Evolutionary conservation across 2,113 vertebrate genomes (phyloP).

Genomic region (Zosterops lateralis): DNA sequence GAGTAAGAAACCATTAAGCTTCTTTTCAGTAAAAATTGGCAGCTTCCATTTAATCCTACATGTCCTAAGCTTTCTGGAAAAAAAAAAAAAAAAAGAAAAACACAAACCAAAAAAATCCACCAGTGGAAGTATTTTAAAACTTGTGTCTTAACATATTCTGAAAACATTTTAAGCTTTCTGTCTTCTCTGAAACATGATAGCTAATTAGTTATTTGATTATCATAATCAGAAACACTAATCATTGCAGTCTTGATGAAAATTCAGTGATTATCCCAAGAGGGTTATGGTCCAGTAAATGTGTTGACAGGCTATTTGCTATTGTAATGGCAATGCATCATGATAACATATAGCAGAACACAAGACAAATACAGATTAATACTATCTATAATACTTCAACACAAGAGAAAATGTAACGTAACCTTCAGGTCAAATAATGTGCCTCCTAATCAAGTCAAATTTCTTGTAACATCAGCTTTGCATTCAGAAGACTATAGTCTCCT

Average conservation of each 20-base stretch:
- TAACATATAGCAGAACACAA: slow-evolving; percentile 40
- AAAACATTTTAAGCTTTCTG: slow-evolving; percentile 43
- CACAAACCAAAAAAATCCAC: no score
- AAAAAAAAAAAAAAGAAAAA: not conserved
- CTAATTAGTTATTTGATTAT: slow-evolving; percentile 79
- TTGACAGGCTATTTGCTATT: slow-evolving; percentile 74
- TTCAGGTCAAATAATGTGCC: not conserved
- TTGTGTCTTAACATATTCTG: not conserved
- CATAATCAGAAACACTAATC: slow-evolving; percentile 78
- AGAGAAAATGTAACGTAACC: not conserved
- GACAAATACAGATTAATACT: slow-evolving; percentile 44
- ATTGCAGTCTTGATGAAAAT: slow-evolving; percentile 75
- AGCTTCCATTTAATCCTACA: not conserved
- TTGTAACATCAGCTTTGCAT: not conserved
- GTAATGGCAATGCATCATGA: slow-evolving; percentile 49
- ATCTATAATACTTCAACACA: not conserved
- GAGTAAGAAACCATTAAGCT: not conserved
- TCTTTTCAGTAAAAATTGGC: not conserved
- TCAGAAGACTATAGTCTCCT: not conserved
- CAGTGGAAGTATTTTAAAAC: not conserved
- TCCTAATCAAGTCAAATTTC: not conserved
- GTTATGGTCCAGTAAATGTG: slow-evolving; percentile 67
- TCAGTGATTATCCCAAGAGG: slow-evolving; percentile 71
- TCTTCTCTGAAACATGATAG: slow-evolving; percentile 68
- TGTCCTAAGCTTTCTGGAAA: not conserved